Evolutionary conservation across 2,888 invertebrate genomes (phyloP), one percentile per base, ranked within the genome.

Genomic region (Sinhomidia bicolor): DNA sequence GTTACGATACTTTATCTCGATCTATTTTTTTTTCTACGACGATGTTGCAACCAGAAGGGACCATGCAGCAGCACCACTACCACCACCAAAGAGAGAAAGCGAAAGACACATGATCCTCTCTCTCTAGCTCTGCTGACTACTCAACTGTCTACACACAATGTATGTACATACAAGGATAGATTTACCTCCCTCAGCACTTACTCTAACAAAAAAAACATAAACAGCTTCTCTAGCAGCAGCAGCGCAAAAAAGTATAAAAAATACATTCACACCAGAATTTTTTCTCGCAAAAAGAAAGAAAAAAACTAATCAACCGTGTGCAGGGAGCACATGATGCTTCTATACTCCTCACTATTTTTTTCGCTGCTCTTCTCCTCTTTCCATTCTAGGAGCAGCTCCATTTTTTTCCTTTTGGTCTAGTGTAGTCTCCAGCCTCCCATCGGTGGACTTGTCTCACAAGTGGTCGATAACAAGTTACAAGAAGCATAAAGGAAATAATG

Each of bases 381-480:
- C 81, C 17, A 36, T 6, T 74, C 17, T 26, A 47, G 54, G 23
- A 36, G 29, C 6, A 32, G 54, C 47, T 1, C 4, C 23, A 14
- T 51, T 44, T 26, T 62, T 17, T 41, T 47, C 44, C 51, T 0
- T 26, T 29, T 10, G n/a, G n/a, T n/a, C n/a, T n/a, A n/a, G n/a
- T n/a, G n/a, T n/a, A n/a, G n/a, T n/a, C n/a, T n/a, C n/a, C n/a
- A n/a, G 23, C 14, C 65, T 80, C 68, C 68, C 32, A 54, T 44
- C 44, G 71, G 71, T 85, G 47, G 85, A 79, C 85, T 78, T 54
- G 44, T 26, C 81, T 82, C 87, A 87, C 87, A 87, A 87, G 87
- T 87, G 87, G 87, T 87, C 82, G 82, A 87, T 87, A 87, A 87
- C 82, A 87, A 87, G 87, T 76, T 82, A 76, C 36, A 81, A 87